Evolutionary conservation across 92 coral and sea anemone genomes (phyloP), one percentile per base, ranked within the genome.

Genomic region (Siderastrea radians): DNA sequence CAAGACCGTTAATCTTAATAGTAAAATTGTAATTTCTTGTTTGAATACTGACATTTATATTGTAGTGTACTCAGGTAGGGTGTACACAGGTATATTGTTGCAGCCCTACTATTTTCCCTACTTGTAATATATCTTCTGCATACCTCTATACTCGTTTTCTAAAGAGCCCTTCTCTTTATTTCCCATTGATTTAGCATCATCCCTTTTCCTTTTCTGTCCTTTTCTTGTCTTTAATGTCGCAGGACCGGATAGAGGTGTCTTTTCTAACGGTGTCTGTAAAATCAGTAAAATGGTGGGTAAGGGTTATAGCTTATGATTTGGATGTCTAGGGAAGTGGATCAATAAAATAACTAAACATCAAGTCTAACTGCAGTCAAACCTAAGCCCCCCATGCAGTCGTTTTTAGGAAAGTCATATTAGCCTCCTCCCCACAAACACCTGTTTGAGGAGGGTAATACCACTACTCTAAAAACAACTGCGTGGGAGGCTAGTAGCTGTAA

Each of bases 191-290:
- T 38, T 63, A 47, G 76, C 61, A 5, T 65, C 77, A 53, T 46
- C 47, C 58, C 64, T 17, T 45, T 15, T 65, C 47, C 89, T 66
- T 43, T 85, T 85, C 68, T 43, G 46, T 26, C 84, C 59, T 53
- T 46, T 58, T 66, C 61, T 76, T 44, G 77, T 58, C 89, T 85
- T 85, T 4, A 76, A 65, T 12, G 55, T 48, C 45, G 68, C 84
- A 66, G 82, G 84, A 57, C 78, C 89, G 14, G 89, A 85, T 3
- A 66, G 69, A 16, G 84, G 89, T 47, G 89, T 85, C 83, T 85
- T 77, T 49, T 68, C 64, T 54, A 58, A 8, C 6, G 47, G 46
- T 16, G 60, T 5, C 77, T 65, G 71, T 17, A 49, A 19, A 17
- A 67, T 19, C 1, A 26, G 14, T 3, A 48, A 17, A 84, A 49